Evolutionary conservation across 2,888 invertebrate species (phyloP).

Genomic region (Leucania comma): DNA sequence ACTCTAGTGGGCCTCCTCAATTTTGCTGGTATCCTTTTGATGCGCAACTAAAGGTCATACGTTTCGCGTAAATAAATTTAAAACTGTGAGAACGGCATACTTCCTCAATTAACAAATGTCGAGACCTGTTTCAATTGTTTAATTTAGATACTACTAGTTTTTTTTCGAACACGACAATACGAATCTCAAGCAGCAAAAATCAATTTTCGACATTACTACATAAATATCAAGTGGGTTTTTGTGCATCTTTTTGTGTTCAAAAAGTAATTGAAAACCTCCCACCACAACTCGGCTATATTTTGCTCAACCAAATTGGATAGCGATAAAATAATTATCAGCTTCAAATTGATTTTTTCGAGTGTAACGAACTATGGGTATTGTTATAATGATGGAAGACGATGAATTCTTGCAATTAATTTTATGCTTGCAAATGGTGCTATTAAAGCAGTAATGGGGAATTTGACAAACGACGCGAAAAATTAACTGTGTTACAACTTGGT

Average conservation of each 20-base stretch:
- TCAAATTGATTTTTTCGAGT: slow-evolving; percentile 55
- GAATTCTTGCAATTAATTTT: slow-evolving; percentile 51
- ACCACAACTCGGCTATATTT: slow-evolving; percentile 36
- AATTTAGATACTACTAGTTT: slow-evolving; percentile 21
- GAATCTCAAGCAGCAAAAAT: slow-evolving; percentile 13
- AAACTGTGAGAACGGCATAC: slow-evolving; percentile 1
- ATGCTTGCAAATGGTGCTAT: slow-evolving; percentile 38
- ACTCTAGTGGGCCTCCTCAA: too few species aligned
- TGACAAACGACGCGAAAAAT: slow-evolving; percentile 37
- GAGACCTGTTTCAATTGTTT: slow-evolving; percentile 24
- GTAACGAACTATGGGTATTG: slow-evolving; percentile 55
- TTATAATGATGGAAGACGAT: slow-evolving; percentile 41
- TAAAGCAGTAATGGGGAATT: slow-evolving; percentile 39
- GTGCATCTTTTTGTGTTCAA: slow-evolving; percentile 42
- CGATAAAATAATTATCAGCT: slow-evolving; percentile 47
- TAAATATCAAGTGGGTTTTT: slow-evolving; percentile 39
- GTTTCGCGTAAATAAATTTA: background rate
- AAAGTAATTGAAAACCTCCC: slow-evolving; percentile 54
- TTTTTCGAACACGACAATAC: slow-evolving; percentile 16
- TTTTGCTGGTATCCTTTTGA: too few species aligned
- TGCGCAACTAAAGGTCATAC: too few species aligned
- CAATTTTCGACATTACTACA: slow-evolving; percentile 32
- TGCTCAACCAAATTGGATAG: slow-evolving; percentile 38
- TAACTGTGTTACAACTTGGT: slow-evolving; percentile 3
- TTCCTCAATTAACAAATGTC: slow-evolving; percentile 26